These are phyloP conservation scores for Taphrorychus bicolor DNA, from an alignment of 2,888 invertebrate species.

Conservation along the genomic window DNA sequence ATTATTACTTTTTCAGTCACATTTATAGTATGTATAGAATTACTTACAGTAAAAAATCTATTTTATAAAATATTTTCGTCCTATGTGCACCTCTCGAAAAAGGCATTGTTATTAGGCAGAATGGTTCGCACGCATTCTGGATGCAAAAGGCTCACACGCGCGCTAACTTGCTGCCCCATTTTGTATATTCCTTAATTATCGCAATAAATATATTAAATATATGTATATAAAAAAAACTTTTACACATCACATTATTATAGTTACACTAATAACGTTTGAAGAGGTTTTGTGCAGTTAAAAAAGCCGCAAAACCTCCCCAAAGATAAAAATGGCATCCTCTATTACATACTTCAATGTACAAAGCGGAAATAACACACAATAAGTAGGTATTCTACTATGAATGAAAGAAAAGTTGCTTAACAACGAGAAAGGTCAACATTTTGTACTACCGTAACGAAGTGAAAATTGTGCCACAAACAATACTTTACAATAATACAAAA, in stretches of 20 bases:
- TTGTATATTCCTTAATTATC: conserved; percentile 12
- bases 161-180: conserved; percentile 16
- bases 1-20: conserved; percentile 49
- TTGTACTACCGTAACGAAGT: conserved; percentile 50
- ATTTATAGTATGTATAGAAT: conserved; percentile 47
- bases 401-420: conserved; percentile 28
- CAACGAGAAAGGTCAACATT: conserved; percentile 43
- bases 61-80: conserved; percentile 48
- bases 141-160: conserved; percentile 3
- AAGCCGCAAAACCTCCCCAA: not conserved
- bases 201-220: conserved; percentile 30
- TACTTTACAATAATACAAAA: conserved; percentile 49
- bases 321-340: conserved; percentile 22
- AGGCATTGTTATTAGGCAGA: conserved; percentile 34
- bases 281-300: not conserved
- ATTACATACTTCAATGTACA: conserved; percentile 32
- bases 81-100: conserved; percentile 37
- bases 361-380: conserved; percentile 13
- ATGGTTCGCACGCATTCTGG: conserved; percentile 29
- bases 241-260: conserved; percentile 37
- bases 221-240: conserved; percentile 24
- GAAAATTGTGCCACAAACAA: conserved; percentile 46
- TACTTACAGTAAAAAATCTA: conserved; percentile 51
- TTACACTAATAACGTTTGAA: not conserved
- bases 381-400: not conserved